Evolutionary conservation across 2,888 invertebrate species (phyloP), one percentile per base, ranked within the genome.

Genomic region (Adelognathus sp.): DNA sequence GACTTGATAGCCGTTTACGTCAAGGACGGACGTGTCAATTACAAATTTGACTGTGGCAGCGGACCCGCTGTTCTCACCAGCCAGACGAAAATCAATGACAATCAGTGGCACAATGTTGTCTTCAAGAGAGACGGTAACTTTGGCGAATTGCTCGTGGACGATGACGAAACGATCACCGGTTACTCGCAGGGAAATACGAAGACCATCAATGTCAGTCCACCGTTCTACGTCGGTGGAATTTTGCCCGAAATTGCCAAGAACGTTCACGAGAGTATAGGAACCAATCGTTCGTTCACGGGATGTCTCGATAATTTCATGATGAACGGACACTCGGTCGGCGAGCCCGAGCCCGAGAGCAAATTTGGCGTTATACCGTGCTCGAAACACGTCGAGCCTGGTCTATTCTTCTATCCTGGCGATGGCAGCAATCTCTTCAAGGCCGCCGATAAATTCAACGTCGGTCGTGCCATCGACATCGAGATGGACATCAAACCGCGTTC

Each of bases 401-500:
- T 96, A 0, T 98, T 96, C 94, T 98, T 98, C 92, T 95, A 95
- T 52, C 94, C 95, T 1, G 94, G 95, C 0, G 95, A 95, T 73
- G 97, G 97, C 63, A 89, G 86, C 64, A 90, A 90, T 76, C 95
- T 94, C 87, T 93, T 96, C 72, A 95, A 94, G 92, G 93, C 95
- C 79, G 88, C 93, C 71, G 96, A 97, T 39, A 94, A 93, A 84
- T 98, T 96, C 92, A 94, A 92, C 78, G 97, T 98, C 2, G 98
- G 98, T 3, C 92, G 93, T 44, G 95, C 95, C 83, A 94, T 98
- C 76, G 95, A 95, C 0, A 95, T 98, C 44, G 94, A 94, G 39
- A 94, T 99, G 93, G 96, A 97, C 81, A 96, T 99, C 74, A 96
- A 96, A 79, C 98, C 98, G 0, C 94, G 98, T 16, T 95, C 95